These are phyloP conservation scores for Chaenodraco wilsoni DNA, from an alignment of 2,797 vertebrate genomes.

Conservation along the genomic window DNA sequence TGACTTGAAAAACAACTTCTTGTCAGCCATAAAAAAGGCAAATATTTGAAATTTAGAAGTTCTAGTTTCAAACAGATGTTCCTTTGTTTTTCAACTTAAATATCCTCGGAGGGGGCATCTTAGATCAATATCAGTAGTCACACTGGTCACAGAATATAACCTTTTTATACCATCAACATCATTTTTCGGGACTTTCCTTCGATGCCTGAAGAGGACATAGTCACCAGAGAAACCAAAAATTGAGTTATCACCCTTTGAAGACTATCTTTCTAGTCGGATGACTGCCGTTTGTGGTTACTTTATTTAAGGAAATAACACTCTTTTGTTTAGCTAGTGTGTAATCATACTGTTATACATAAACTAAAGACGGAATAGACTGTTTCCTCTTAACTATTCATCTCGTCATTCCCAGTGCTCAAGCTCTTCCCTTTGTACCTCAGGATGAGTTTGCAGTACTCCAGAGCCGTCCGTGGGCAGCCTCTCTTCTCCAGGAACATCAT, in stretches of 20 bases:
- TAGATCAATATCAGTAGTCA: neutral
- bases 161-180: neutral
- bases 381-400: neutral
- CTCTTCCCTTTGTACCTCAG: slow-evolving; percentile 84
- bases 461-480: slow-evolving; percentile 93
- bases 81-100: neutral
- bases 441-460: slow-evolving; percentile 97
- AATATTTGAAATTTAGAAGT: neutral
- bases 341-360: slow-evolving; percentile 19
- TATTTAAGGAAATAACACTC: slow-evolving; percentile 25
- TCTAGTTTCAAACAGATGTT: neutral
- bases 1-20: neutral
- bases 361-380: neutral
- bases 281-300: slow-evolving; percentile 27
- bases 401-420: neutral
- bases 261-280: slow-evolving; percentile 29
- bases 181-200: neutral
- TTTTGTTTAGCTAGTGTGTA: slow-evolving; percentile 28
- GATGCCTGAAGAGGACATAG: neutral
- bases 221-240: neutral
- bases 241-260: slow-evolving; percentile 12
- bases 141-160: neutral
- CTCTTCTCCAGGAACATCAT: slow-evolving; percentile 96
- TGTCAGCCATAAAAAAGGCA: neutral
- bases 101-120: neutral